Evolutionary conservation across 2,113 vertebrate species (phyloP).

Genomic region (Dryoscopus gambensis): DNA sequence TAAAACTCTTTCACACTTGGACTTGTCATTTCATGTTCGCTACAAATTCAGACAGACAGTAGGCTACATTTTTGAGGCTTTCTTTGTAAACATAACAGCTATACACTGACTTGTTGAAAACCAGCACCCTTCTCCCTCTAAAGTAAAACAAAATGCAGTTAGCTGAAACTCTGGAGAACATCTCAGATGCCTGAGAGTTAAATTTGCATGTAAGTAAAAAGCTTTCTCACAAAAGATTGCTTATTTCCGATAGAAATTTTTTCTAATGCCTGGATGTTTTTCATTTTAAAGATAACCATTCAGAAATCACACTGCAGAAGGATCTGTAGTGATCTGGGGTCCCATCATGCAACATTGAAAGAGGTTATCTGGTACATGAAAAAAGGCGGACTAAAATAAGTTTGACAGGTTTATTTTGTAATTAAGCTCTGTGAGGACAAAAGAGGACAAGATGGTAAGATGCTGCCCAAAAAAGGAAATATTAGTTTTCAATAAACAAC

Average conservation of each 20-base stretch:
- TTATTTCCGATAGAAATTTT: neutral
- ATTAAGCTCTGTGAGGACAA: neutral
- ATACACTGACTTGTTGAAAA: neutral
- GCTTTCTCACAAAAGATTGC: neutral
- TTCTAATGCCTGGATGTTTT: neutral
- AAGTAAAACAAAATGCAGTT: neutral
- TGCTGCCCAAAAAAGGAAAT: neutral
- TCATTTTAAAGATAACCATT: neutral
- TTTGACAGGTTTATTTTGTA: neutral
- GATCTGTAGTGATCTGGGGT: neutral
- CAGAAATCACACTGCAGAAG: neutral
- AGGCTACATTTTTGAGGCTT: neutral
- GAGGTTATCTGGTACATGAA: neutral
- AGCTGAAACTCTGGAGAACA: neutral
- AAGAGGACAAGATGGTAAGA: neutral
- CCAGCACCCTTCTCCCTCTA: neutral
- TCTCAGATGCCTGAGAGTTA: neutral
- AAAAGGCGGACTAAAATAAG: neutral
- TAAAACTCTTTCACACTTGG: neutral
- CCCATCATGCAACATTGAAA: neutral
- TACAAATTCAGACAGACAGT: neutral
- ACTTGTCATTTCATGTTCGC: neutral
- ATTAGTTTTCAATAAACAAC: neutral
- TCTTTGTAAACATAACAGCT: neutral
- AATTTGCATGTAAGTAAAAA: neutral